phyloP scores from a whole-genome alignment of 2,888 invertebrate genomes.

The Andrena flavipes region DNA sequence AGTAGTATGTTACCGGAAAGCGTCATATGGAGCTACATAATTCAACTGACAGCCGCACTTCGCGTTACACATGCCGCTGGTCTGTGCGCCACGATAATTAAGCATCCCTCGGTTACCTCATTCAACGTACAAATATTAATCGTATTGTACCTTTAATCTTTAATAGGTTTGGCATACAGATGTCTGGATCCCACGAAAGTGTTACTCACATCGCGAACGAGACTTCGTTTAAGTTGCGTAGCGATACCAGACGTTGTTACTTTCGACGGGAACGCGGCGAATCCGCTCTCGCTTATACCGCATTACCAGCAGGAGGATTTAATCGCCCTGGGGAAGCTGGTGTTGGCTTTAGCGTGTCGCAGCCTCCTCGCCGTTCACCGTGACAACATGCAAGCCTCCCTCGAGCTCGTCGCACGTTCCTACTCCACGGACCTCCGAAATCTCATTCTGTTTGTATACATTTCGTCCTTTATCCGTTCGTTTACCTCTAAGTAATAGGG shows the following conservation, averaged over 20 bases:
- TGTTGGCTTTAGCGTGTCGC: conserved; percentile 97
- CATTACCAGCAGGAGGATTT: conserved; percentile 96
- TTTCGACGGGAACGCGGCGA: conserved; percentile 89
- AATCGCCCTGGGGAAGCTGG: conserved; percentile 94
- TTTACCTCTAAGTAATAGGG: no score
- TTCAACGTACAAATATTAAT: neutral
- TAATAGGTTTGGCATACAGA: conserved; percentile 89
- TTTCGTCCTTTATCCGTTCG: conserved; percentile 10
- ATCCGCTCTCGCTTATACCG: conserved; percentile 88
- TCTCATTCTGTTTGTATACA: conserved; percentile 91
- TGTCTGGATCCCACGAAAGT: conserved; percentile 97
- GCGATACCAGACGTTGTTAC: conserved; percentile 93
- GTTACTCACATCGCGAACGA: conserved; percentile 90
- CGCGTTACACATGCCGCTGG: conserved; percentile 93
- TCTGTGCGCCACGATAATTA: conserved; percentile 52
- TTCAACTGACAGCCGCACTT: conserved; percentile 97
- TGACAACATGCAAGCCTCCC: conserved; percentile 94
- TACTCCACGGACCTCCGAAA: conserved; percentile 98
- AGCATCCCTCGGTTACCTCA: neutral
- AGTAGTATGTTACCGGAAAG: conserved; percentile 93
- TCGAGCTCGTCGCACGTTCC: conserved; percentile 95
- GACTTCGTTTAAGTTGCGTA: conserved; percentile 93
- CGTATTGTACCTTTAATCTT: conserved; percentile 43
- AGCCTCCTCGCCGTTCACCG: conserved; percentile 94
- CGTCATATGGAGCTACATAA: conserved; percentile 97